Evolutionary conservation across 2,113 vertebrate species (phyloP), one percentile per base, ranked within the genome.

Genomic region (Ictalurus punctatus): DNA sequence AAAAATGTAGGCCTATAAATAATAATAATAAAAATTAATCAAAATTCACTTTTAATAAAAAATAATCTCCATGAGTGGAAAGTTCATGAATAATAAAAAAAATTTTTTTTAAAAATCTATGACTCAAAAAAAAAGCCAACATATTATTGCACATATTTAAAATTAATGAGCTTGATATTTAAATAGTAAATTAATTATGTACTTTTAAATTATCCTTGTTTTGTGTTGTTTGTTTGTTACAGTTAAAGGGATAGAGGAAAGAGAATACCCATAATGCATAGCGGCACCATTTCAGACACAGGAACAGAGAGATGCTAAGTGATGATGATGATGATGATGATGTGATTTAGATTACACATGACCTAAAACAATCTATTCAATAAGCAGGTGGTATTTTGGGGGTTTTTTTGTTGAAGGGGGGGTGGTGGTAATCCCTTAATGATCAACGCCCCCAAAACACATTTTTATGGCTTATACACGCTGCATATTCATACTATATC

Each of bases 291-390:
- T 81, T 80, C 44, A 79, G 14, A 17, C 52, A 7, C 6, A 80
- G 23, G 23, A 6, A 48, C 21, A 25, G 48, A 83, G 0, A 37
- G 52, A 59, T 59, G 23, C 56, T 9, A 67, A 65, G 83, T 69
- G 61, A 78, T 87, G 44, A 48, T 67, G 44, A 48, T 48, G 44
- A 48, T 67, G 73, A 78, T 87, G 54, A 52, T 86, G 30, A 44
- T 73, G 63, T 0, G 4, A 30, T n/a, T 12, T 10, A 27, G 30
- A 19, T 56, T 34, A 34, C 37, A 4, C 25, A 8, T 3, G 34
- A 61, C 58, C 58, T 37, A 34, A 34, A 67, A n/a, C 44, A 12
- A 14, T 44, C 59, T 14, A 2, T 52, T 65, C 17, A 58, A 37
- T 23, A 61, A 14, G 17, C 37, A 30, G 25, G 8, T 3, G 27